Evolutionary conservation across 2,113 vertebrate genomes (phyloP).

Genomic region (Percina caprodes): DNA sequence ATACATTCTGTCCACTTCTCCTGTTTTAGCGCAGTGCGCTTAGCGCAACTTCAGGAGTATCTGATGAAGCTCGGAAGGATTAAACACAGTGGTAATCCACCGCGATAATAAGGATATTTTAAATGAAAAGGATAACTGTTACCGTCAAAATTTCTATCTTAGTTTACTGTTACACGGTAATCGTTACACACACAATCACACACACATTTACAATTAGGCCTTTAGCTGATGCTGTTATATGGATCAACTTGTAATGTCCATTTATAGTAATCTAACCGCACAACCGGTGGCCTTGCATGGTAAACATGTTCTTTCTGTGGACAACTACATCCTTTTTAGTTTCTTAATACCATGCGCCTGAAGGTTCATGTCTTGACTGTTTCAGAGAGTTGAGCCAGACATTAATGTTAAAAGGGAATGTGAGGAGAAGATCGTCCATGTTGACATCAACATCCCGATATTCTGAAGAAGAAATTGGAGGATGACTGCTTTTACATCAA

Average conservation of each 20-base stretch:
- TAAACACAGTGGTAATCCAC: no score
- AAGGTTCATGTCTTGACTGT: not conserved
- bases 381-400: slow-evolving; percentile 91
- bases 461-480: slow-evolving; percentile 97
- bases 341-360: not conserved
- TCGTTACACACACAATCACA: no score
- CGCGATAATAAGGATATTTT: no score
- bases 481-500: slow-evolving; percentile 99
- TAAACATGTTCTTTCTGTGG: not conserved
- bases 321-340: not conserved
- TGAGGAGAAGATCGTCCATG: slow-evolving; percentile 90
- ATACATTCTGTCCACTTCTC: no score
- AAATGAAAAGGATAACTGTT: no score
- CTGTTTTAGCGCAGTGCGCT: no score
- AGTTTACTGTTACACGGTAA: no score
- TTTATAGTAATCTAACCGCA: no score
- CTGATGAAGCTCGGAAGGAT: no score
- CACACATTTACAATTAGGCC: not conserved
- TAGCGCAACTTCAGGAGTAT: no score
- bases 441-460: slow-evolving; percentile 94
- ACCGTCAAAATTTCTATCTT: no score
- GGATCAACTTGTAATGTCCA: not conserved
- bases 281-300: not conserved
- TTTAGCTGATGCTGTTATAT: not conserved
- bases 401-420: slow-evolving; percentile 88